phyloP scores from a whole-genome alignment of 2,888 invertebrate genomes.

The Merodon equestris region DNA sequence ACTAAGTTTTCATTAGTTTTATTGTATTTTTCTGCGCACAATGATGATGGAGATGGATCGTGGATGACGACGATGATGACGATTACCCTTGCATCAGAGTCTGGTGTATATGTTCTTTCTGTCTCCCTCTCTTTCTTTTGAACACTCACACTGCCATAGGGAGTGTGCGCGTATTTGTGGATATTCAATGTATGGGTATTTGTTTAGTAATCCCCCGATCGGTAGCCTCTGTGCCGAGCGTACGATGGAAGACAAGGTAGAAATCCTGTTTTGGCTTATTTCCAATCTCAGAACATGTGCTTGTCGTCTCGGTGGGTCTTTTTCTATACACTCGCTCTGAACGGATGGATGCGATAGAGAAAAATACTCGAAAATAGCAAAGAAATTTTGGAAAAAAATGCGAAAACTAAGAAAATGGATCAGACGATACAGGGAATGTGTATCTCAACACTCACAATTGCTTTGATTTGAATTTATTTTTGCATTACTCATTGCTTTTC shows the following conservation, averaged over 20 bases:
- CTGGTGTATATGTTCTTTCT: neutral
- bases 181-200: slow-evolving; percentile 16
- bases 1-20: slow-evolving; percentile 8
- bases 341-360: too few species aligned
- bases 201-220: slow-evolving; percentile 38
- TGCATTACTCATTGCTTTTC: neutral
- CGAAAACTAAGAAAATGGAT: too few species aligned
- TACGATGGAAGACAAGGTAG: slow-evolving; percentile 5
- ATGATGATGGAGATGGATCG: slow-evolving; percentile 13
- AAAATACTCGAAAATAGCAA: neutral
- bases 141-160: too few species aligned
- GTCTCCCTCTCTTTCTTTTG: too few species aligned
- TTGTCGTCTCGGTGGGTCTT: slow-evolving; percentile 36
- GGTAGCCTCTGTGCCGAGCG: slow-evolving; percentile 6
- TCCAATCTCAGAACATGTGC: slow-evolving; percentile 67
- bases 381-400: too few species aligned
- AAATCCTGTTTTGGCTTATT: slow-evolving; percentile 66
- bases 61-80: slow-evolving; percentile 15
- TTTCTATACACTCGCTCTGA: too few species aligned
- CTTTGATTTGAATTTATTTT: slow-evolving; percentile 3
- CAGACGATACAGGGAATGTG: neutral
- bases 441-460: slow-evolving; percentile 30
- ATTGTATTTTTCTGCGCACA: slow-evolving; percentile 41
- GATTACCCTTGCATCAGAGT: slow-evolving; percentile 55
- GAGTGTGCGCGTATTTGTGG: neutral